Evolutionary conservation across 2,888 invertebrate genomes (phyloP), one percentile per base, ranked within the genome.

Genomic region (Agriopis aurantiaria): DNA sequence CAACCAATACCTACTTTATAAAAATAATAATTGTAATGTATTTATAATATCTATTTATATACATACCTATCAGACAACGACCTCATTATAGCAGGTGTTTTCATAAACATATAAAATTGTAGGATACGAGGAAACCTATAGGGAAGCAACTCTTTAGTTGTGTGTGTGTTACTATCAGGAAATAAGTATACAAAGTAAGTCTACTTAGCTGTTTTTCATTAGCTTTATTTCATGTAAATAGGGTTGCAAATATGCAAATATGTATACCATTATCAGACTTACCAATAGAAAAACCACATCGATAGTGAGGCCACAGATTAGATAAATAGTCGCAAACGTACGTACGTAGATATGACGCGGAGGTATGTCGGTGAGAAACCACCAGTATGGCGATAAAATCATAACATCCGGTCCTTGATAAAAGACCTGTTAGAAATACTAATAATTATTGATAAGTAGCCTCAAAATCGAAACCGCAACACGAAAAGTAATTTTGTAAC

Each of bases 321-420:
- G 69, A 69, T 69, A 69, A 46, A 52, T 48, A 40, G 45, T 48
- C 11, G 12, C 12, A 59, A 56, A 41, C 14, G 46, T 48, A 56
- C 17, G 43, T 56, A 69, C 23, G 53, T 62, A 46, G 57, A 48
- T 65, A 61, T 58, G 41, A 65, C 46, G 69, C 61, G 59, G 10
- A 51, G n/a, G 55, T 43, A 52, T 49, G 43, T 55, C n/a, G 65
- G 70, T 67, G 66, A 59, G 66, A 71, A 66, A 65, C 65, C 57
- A 57, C 46, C 10, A 65, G 17, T 14, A 33, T 55, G 8, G 14
- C 69, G 75, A 77, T 77, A 73, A 74, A 65, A 71, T 72, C 72
- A 69, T 62, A 69, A 77, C 72, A 75, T 75, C 75, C 75, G 71
- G 75, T 69, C 62, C 46, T 68, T 60, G 72, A 75, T 72, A 74